Conservation (phyloP, 2,113 vertebrate genomes). For the Salminus brasiliensis region DNA sequence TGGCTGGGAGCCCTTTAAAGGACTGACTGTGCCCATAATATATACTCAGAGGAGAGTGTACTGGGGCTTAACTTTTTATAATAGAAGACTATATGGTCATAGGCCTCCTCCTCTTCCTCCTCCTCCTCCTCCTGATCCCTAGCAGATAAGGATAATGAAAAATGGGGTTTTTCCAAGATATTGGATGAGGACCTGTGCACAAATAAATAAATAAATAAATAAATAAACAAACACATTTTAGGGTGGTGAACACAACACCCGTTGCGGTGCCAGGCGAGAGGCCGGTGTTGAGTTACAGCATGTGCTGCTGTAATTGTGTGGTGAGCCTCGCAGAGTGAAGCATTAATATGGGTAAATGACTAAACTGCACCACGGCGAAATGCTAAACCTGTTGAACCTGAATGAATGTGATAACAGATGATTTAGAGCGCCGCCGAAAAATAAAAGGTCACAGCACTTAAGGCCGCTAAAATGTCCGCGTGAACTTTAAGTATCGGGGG, state of each 20-base stretch:
- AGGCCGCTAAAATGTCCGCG: conserved; percentile 32
- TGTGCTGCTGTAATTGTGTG: conserved; percentile 12
- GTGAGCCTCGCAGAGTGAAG: neutral
- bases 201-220: neutral
- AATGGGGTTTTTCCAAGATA: too few species aligned
- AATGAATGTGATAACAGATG: conserved; percentile 51
- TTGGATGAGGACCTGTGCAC: too few species aligned
- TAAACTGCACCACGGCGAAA: conserved; percentile 38
- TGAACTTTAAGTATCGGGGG: conserved; percentile 35
- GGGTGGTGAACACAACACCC: too few species aligned
- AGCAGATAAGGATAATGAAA: too few species aligned
- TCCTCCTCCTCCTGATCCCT: too few species aligned
- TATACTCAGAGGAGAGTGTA: too few species aligned
- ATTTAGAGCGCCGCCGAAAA: conserved; percentile 48
- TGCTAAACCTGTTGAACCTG: conserved; percentile 59
- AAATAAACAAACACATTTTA: neutral
- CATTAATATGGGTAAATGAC: conserved; percentile 21
- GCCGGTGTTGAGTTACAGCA: neutral
- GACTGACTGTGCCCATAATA: too few species aligned
- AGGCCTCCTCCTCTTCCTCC: too few species aligned
- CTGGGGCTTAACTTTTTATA: too few species aligned
- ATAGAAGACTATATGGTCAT: too few species aligned
- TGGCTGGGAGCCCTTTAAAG: too few species aligned
- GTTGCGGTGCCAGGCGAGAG: too few species aligned
- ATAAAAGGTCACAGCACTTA: conserved; percentile 46